Conservation (phyloP, 92 coral and sea anemone genomes). For the Phymanthus crucifer region DNA sequence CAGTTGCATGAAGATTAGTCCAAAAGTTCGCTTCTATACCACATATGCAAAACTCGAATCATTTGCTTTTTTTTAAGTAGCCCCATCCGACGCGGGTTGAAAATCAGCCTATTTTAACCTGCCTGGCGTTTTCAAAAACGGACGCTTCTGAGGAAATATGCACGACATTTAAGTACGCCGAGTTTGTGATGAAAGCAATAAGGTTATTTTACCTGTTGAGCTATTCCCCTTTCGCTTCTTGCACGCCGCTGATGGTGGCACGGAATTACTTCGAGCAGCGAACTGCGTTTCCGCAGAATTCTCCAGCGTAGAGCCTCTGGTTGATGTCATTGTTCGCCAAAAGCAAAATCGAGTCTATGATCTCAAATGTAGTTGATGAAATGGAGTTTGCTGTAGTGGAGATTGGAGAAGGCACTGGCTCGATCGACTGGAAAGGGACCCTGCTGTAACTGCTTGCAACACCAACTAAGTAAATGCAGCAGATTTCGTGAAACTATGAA, state of each 20-base stretch:
- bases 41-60: no score
- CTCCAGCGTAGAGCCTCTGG: background rate
- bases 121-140: no score
- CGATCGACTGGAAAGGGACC: no score
- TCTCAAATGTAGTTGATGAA: no score
- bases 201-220: background rate
- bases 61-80: no score
- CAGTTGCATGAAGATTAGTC: no score
- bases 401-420: no score
- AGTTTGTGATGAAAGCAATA: background rate
- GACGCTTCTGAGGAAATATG: no score
- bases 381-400: no score
- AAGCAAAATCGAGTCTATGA: background rate
- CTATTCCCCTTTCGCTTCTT: background rate
- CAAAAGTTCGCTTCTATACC: no score
- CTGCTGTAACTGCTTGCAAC: background rate
- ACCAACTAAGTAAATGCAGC: background rate
- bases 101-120: no score
- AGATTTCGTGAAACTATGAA: background rate
- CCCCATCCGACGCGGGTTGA: no score
- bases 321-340: background rate
- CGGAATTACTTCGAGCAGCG: background rate
- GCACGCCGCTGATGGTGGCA: background rate
- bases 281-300: background rate
- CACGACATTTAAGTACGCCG: background rate